Evolutionary conservation across 2,797 vertebrate genomes (phyloP).

Genomic region (Peromyscus aztecus): DNA sequence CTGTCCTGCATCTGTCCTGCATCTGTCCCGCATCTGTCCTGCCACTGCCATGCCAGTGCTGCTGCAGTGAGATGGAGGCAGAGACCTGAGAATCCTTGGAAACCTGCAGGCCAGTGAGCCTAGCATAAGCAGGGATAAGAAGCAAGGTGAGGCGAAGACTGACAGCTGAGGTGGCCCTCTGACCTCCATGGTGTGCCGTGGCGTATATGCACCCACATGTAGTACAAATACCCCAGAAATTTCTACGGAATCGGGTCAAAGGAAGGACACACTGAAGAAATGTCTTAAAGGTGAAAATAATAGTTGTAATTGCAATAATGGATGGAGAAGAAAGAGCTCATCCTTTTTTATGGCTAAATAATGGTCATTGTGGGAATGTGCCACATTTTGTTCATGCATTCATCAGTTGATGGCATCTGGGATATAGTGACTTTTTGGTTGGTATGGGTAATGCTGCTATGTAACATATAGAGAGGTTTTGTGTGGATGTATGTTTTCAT

Average conservation of each 20-base stretch:
- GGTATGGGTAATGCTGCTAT: background rate
- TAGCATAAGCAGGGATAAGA: background rate
- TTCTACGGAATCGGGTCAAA: background rate
- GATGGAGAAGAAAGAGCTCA: no score
- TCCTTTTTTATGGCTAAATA: background rate
- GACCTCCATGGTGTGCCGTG: background rate
- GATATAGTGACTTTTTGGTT: background rate
- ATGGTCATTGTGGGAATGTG: background rate
- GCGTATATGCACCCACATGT: background rate
- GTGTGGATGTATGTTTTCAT: background rate
- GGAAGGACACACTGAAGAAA: background rate
- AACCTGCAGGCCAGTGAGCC: background rate
- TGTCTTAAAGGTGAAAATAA: background rate
- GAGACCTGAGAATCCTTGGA: background rate
- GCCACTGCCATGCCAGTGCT: background rate
- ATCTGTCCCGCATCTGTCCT: no score
- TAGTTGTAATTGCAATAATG: background rate
- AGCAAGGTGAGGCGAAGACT: background rate
- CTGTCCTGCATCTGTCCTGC: no score
- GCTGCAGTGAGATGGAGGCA: background rate
- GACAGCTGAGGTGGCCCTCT: background rate
- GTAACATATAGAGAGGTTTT: background rate
- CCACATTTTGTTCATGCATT: background rate
- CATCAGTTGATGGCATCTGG: background rate
- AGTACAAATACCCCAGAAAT: background rate